Base-by-base conservation (phyloP, 2,797 vertebrate genomes). In the Garrulus glandarius region DNA sequence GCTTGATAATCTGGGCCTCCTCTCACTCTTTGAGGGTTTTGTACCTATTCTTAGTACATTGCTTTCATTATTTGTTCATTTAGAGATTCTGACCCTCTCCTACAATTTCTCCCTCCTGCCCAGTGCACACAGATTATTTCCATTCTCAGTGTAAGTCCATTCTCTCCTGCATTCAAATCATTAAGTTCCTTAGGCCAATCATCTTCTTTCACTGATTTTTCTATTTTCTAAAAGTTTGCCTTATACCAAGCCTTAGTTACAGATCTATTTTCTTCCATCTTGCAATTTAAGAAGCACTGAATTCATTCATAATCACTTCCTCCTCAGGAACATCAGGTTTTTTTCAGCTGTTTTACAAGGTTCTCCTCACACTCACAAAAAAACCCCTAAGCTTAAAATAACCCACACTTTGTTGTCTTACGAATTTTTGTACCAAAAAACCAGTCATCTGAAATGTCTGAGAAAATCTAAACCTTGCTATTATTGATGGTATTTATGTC, bases 401-500 rank as follows among this genome's bases (percentile, higher is more conserved):
- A 60, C 44, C 34, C 21, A 26, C 21, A 61, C 2, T 55, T 94
- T 83, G 76, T 81, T 93, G 78, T 47, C 91, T 44, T 67, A 60
- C 56, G 49, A 85, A 67, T 93, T 94, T 94, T 79, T 91, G 60
- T 71, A 91, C 32, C 37, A 53, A 91, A 89, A 84, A 87, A 55
- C 13, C 63, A 83, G 44, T 83, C 30, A 80, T 89, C 64, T 89
- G 84, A 87, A 91, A 85, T 36, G 24, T 82, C 79, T 91, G 43
- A 83, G 56, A 89, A 80, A 93, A 85, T 70, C 71, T 49, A 77
- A 94, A 95, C 71, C 87, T 87, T 87, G 86, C 60, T 89, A 36
- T 91, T 91, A 95, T 82, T 92, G 67, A 82, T 89, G 70, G 18
- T 92, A 92, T 93, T 92, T 95, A 91, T 70, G 41, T 91, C 70